phyloP scores from a whole-genome alignment of 2,113 vertebrate genomes.

The Thymallus thymallus region DNA sequence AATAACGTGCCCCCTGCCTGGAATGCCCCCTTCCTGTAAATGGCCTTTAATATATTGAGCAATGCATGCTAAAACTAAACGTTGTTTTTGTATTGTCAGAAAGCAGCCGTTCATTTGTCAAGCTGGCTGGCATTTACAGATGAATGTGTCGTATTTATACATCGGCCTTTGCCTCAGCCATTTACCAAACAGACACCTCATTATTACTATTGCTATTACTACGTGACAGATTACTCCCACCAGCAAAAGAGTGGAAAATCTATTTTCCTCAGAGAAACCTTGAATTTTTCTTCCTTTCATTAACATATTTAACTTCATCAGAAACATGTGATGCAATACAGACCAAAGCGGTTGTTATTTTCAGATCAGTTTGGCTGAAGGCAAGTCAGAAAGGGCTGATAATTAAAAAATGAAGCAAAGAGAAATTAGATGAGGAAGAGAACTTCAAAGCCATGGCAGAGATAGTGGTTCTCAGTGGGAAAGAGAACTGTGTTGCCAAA shows the following conservation, averaged over 20 bases:
- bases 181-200: not conserved
- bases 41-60: not conserved
- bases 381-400: constrained; percentile 39
- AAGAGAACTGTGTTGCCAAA: too few species aligned
- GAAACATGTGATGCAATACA: constrained; percentile 11
- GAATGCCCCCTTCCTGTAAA: not conserved
- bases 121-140: constrained; percentile 1
- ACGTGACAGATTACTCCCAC: constrained; percentile 43
- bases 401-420: constrained; percentile 33
- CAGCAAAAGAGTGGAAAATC: constrained; percentile 41
- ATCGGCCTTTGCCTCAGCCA: not conserved
- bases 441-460: constrained; percentile 25
- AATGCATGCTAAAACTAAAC: constrained; percentile 5
- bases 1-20: too few species aligned
- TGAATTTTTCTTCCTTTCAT: constrained; percentile 30
- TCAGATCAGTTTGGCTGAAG: constrained; percentile 35
- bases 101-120: constrained; percentile 28
- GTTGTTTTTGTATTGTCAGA: constrained; percentile 23
- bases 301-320: constrained; percentile 53
- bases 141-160: constrained; percentile 8
- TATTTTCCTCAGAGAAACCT: constrained; percentile 36
- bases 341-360: constrained; percentile 41
- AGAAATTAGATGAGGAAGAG: not conserved
- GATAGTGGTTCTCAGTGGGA: too few species aligned
- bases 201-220: not conserved